Base-by-base conservation (phyloP, 2,797 vertebrate genomes). In the Rhinoraja longicauda region DNA sequence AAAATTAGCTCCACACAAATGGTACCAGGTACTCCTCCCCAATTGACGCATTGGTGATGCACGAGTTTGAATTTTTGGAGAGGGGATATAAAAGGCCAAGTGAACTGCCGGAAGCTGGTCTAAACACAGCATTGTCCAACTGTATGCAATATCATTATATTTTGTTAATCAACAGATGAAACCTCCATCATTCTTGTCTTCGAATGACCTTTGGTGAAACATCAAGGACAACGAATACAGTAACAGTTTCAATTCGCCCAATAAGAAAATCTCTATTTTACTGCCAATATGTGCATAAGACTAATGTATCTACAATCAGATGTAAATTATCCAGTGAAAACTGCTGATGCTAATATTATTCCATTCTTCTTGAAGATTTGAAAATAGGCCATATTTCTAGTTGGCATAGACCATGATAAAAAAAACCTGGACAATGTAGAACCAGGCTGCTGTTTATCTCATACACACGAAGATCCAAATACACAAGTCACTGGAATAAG, bases 321-420 rank as follows among this genome's bases (percentile, higher is more conserved):
- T 92, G 70, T 73, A 92, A 92, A 92, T 92, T 73, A 75, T 92
- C 70, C 70, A 73, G 70, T 26, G 19, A 73, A 26, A 73, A 73
- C 21, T 73, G 70, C 70, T 73, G 70, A 21, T 73, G 67, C 67
- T 70, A 13, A 15, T 2, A 24, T 26, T 73, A 21, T 73, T 75
- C 70, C 17, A 39, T 72, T 70, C 36, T 45, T 29, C 2, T 0
- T 36, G 72, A 29, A 39, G 13, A 15, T 75, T n/a, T 75, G 36
- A 91, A 73, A 90, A 90, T 29, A 75, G 45, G 45, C 26, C 75
- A 53, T 6, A 32, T 36, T 24, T 24, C 13, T 53, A 53, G 45
- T 53, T 53, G 45, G 45, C 45, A 53, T 53, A 53, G 45, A 53
- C 45, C 45, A 5, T 53, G 45, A 53, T 53, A 53, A 53, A 53